These are phyloP conservation scores for Hylyphantes graminicola DNA, from an alignment of 1,140 invertebrate genomes.

Conservation along the genomic window DNA sequence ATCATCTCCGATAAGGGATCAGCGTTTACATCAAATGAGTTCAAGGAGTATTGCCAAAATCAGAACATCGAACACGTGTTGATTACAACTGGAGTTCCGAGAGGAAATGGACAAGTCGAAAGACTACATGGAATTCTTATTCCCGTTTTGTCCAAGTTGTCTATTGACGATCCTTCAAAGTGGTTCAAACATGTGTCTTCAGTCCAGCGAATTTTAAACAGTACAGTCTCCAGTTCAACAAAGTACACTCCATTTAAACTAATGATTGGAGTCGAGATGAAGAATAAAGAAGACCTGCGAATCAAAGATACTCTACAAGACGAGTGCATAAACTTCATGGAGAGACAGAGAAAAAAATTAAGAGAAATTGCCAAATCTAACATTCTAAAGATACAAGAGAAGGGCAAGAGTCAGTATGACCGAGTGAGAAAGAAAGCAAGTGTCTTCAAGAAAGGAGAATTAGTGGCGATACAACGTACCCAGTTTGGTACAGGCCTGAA, in stretches of 20 bases:
- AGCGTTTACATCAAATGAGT: background rate
- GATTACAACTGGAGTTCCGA: slow-evolving; percentile 5
- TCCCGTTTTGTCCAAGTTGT: background rate
- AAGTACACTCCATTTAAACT: background rate
- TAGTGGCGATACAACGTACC: slow-evolving; percentile 6
- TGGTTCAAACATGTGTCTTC: background rate
- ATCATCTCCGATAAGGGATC: slow-evolving; percentile 9
- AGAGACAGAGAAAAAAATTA: background rate
- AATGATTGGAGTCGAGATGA: background rate
- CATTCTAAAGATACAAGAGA: background rate
- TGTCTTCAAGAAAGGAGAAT: background rate
- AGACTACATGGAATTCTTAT: background rate
- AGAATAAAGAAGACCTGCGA: background rate
- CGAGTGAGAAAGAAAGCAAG: background rate
- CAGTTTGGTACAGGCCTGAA: slow-evolving; percentile 16
- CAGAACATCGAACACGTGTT: background rate
- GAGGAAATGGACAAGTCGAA: background rate
- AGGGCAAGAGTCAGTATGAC: slow-evolving; percentile 4
- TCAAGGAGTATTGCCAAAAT: background rate
- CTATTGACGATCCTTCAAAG: background rate
- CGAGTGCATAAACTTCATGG: background rate
- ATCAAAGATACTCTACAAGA: background rate
- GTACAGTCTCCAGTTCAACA: background rate
- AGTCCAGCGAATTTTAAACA: background rate
- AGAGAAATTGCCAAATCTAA: background rate